Evolutionary conservation across 1,140 invertebrate species (phyloP).

Genomic region (Heliconius hewitsoni): DNA sequence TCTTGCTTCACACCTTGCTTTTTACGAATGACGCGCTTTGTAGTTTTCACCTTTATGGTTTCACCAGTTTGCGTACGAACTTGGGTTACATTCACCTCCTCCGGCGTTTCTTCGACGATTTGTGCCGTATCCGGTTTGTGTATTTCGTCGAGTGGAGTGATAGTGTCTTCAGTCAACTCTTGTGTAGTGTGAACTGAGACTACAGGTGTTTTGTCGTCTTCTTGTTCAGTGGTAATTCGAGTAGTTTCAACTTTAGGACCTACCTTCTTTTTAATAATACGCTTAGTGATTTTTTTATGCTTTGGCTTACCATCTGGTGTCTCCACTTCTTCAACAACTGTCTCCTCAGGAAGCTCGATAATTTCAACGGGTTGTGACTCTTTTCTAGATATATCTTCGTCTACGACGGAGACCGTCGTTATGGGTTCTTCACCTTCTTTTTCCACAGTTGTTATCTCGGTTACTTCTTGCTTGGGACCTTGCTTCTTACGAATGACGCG

Average conservation of each 20-base stretch:
- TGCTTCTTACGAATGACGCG: constrained; percentile 21
- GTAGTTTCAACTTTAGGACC: constrained; percentile 57
- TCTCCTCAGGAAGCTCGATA: not conserved
- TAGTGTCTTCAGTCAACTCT: not conserved
- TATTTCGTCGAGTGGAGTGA: not conserved
- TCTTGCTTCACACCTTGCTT: not conserved
- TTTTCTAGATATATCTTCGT: not conserved
- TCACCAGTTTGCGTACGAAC: not conserved
- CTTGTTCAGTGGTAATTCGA: constrained; percentile 75
- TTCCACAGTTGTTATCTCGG: constrained; percentile 10
- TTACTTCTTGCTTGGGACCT: constrained; percentile 1
- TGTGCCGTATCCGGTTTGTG: not conserved
- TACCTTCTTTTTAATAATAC: constrained; percentile 58
- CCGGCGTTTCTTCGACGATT: constrained; percentile 60
- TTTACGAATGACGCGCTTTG: constrained; percentile 43
- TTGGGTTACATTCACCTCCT: constrained; percentile 59
- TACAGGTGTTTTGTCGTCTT: constrained; percentile 41
- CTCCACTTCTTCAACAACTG: not conserved
- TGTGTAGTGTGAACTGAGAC: constrained; percentile 10
- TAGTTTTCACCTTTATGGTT: constrained; percentile 8
- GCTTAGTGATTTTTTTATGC: constrained; percentile 43
- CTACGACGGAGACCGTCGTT: constrained; percentile 40
- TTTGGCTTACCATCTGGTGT: constrained; percentile 29
- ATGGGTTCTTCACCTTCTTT: constrained; percentile 10
- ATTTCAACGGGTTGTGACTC: not conserved